Percentiles rank a stretch among this genome's conserved stretches.
Conservation (phyloP, 2,888 invertebrate genomes). For the Sycophila texana region DNA sequence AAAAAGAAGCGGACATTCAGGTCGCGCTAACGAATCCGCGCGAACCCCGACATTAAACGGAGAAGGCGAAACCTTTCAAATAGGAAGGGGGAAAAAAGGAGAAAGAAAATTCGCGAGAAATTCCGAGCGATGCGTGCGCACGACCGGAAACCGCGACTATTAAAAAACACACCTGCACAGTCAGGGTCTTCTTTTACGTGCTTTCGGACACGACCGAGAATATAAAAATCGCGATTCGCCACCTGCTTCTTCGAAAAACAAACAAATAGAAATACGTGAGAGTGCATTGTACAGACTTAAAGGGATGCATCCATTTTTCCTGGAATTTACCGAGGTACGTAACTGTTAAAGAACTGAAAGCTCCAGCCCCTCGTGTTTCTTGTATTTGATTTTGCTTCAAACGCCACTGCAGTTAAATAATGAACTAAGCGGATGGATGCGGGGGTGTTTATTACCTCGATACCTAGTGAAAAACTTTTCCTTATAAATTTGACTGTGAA, state of each 20-base stretch:
- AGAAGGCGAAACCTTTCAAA: no score
- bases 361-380: no score
- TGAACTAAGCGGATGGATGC: no score
- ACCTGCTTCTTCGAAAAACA: not conserved
- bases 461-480: slow-evolving; percentile 8
- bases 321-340: no score
- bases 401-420: no score
- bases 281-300: no score
- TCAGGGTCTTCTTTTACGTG: not conserved
- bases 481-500: slow-evolving; percentile 30
- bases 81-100: not conserved
- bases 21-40: not conserved
- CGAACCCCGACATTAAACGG: slow-evolving; percentile 5
- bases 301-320: no score
- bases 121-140: not conserved
- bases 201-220: slow-evolving; percentile 9
- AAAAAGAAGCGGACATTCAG: not conserved
- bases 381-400: no score
- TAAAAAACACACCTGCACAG: slow-evolving; percentile 12
- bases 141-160: not conserved
- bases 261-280: no score
- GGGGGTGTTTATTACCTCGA: slow-evolving; percentile 21
- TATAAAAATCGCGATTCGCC: not conserved
- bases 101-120: not conserved
- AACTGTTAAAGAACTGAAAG: no score